These are phyloP conservation scores for Metallyticus violacea DNA, from an alignment of 2,888 invertebrate species.

Conservation along the genomic window DNA sequence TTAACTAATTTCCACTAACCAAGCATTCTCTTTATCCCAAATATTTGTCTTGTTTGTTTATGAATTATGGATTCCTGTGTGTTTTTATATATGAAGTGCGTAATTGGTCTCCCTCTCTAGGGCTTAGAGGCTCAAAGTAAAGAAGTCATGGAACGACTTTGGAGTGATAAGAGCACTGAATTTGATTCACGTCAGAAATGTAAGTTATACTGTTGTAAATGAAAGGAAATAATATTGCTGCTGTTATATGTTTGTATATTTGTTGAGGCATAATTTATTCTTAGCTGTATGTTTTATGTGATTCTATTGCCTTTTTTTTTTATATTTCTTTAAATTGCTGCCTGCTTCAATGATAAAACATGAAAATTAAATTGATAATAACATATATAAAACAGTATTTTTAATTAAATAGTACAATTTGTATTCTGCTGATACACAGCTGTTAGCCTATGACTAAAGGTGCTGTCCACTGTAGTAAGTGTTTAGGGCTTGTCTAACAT, in stretches of 20 bases:
- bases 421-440: no score
- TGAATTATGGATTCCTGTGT: neutral
- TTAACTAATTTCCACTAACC: neutral
- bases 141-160: slow-evolving; percentile 81
- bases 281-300: neutral
- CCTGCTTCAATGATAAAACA: neutral
- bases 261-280: neutral
- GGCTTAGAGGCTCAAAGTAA: slow-evolving; percentile 82
- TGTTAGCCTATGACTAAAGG: neutral
- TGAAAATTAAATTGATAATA: neutral
- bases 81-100: neutral
- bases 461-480: neutral
- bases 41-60: neutral
- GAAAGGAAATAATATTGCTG: neutral
- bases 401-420: no score
- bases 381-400: neutral
- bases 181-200: slow-evolving; percentile 87
- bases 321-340: neutral
- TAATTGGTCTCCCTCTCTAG: slow-evolving; percentile 53
- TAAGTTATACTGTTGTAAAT: slow-evolving; percentile 53
- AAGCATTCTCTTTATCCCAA: neutral
- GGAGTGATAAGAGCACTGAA: slow-evolving; percentile 84
- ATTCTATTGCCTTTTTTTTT: neutral
- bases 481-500: neutral
- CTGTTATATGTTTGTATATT: neutral